Percentiles rank a stretch among this genome's conserved stretches.
Conservation (phyloP, 2,113 vertebrate species). For the Clinocottus analis region DNA sequence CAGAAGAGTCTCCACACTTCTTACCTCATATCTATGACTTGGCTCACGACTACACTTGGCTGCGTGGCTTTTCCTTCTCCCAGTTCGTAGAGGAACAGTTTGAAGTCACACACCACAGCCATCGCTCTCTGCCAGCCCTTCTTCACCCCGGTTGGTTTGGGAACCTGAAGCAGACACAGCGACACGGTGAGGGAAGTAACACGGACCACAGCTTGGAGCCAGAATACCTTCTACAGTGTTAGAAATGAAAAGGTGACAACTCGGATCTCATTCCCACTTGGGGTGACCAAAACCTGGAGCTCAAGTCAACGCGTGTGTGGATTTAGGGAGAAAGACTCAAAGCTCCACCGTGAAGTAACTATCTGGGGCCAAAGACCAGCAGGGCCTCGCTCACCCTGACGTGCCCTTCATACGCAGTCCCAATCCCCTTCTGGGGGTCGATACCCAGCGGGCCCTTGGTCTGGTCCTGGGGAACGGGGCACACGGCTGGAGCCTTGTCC, state of each 20-base stretch:
- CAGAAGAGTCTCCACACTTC: neutral
- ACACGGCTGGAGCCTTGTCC: slow-evolving; percentile 95
- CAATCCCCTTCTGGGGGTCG: slow-evolving; percentile 95
- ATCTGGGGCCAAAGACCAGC: neutral
- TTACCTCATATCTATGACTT: slow-evolving; percentile 99
- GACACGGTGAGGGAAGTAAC: neutral
- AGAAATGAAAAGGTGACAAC: neutral
- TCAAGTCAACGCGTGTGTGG: no score
- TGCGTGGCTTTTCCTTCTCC: slow-evolving; percentile 93
- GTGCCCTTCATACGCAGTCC: slow-evolving; percentile 95
- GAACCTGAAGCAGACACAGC: slow-evolving; percentile 83
- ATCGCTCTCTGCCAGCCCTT: slow-evolving; percentile 96
- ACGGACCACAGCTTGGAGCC: neutral
- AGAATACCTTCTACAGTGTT: neutral
- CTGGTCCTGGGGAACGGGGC: slow-evolving; percentile 95
- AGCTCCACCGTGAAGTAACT: neutral
- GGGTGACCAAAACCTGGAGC: no score
- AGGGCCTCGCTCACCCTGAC: slow-evolving; percentile 88
- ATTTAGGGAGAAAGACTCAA: no score
- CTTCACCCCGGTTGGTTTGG: slow-evolving; percentile 98
- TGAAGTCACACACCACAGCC: slow-evolving; percentile 98
- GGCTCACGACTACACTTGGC: slow-evolving; percentile 92
- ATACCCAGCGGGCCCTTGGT: slow-evolving; percentile 96
- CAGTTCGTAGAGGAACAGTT: slow-evolving; percentile 95
- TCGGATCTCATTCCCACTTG: neutral